Base-by-base conservation (phyloP, 2,888 invertebrate species). In the Pristionchus arcanus region DNA sequence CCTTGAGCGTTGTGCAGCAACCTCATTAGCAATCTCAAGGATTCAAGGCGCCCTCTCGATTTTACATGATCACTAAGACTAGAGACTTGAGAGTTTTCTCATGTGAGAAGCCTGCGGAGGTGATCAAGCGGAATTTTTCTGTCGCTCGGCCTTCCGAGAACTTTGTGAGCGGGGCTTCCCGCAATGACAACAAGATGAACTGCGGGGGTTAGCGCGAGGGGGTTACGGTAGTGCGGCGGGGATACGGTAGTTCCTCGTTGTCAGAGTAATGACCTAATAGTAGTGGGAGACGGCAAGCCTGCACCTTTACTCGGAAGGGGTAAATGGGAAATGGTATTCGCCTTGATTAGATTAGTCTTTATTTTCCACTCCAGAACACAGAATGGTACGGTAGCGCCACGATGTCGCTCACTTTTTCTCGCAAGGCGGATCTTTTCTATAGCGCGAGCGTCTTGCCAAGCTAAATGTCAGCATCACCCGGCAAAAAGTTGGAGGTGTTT, bases 391-490 rank as follows among this genome's bases (percentile, higher is more conserved):
- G 81, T 49, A 81, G 53, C 81, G 49, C 81, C 42, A 25, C 9
- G 28, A 53, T 81, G 49, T 49, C 81, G 49, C 81, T 16, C n/a
- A n/a, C 49, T 34, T 49, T 53, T 81, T 81, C 28, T 68, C 16
- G 49, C 49, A 13, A 49, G 49, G 81, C 81, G 81, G 81, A 81
- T 81, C 81, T 49, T 37, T 77, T 81, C 81, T 81, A 53, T 81
- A 49, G 81, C 81, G 16, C 42, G 13, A 15, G 68, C n/a, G 68
- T 34, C 31, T 49, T 13, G 49, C 9, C 5, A 42, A n/a, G 42
- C 81, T 81, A 81, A 53, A 81, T 81, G 81, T 19, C 81, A 81
- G n/a, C 13, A 81, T 81, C 81, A 81, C 81, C 81, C 81, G 81
- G 81, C 81, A 81, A 81, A 81, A 81, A 81, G 37, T 11, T 81